A percentile compares a stretch with the other conserved stretches of the same genome.
These are phyloP conservation scores for Meda fulgida DNA, from an alignment of 2,797 vertebrate genomes.

Conservation along the genomic window DNA sequence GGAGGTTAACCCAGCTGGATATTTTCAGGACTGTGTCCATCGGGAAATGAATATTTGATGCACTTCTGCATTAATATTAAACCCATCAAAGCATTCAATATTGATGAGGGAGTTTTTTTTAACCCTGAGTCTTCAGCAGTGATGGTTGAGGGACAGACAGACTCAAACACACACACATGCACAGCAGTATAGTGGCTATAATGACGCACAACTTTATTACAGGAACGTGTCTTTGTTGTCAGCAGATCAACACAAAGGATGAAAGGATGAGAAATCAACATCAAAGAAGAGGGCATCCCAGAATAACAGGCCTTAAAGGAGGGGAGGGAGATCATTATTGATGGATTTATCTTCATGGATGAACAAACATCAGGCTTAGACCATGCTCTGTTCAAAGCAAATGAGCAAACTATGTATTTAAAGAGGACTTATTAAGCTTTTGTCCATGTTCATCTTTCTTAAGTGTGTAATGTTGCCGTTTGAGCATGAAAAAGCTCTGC, in stretches of 20 bases:
- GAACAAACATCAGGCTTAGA: background rate
- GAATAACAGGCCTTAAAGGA: background rate
- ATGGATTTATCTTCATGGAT: background rate
- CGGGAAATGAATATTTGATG: slow-evolving; percentile 76
- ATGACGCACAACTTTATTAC: slow-evolving; percentile 41
- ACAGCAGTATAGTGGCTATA: slow-evolving; percentile 11
- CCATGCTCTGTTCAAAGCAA: background rate
- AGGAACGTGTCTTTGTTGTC: slow-evolving; percentile 33
- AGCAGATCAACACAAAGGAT: slow-evolving; percentile 24
- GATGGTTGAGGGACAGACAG: slow-evolving; percentile 65
- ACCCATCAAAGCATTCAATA: slow-evolving; percentile 77
- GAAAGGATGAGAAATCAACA: slow-evolving; percentile 14
- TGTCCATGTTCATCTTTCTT: background rate
- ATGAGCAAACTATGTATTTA: background rate
- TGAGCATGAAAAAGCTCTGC: background rate
- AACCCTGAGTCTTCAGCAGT: slow-evolving; percentile 67
- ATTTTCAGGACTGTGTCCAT: slow-evolving; percentile 60
- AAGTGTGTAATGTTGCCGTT: background rate
- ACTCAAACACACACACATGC: slow-evolving; percentile 12
- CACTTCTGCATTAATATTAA: slow-evolving; percentile 80
- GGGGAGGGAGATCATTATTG: background rate
- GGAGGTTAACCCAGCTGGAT: slow-evolving; percentile 20
- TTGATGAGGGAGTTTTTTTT: slow-evolving; percentile 76
- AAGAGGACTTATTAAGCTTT: background rate
- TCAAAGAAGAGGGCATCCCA: background rate